These are phyloP conservation scores for Eidolon dupreanum DNA, from an alignment of 2,797 vertebrate species.

Conservation along the genomic window DNA sequence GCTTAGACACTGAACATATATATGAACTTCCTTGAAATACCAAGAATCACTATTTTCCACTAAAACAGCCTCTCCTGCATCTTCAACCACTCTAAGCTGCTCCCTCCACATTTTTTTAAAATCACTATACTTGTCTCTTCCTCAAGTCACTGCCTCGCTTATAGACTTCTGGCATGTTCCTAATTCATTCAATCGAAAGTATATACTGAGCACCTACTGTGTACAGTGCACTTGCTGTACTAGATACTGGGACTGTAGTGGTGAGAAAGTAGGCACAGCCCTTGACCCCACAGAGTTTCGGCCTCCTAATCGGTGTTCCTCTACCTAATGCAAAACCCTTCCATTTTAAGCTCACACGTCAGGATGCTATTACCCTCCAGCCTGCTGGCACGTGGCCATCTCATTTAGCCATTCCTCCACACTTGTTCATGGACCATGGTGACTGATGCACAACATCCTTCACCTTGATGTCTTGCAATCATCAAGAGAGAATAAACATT, in stretches of 20 bases:
- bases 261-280: neutral
- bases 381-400: neutral
- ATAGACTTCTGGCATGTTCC: neutral
- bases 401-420: neutral
- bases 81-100: neutral
- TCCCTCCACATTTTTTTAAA: neutral
- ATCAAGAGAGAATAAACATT: neutral
- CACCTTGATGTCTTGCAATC: neutral
- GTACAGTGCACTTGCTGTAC: neutral
- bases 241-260: neutral
- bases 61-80: neutral
- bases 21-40: constrained; percentile 34
- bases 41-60: neutral
- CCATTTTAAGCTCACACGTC: neutral
- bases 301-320: neutral
- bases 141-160: neutral
- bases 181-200: constrained; percentile 5
- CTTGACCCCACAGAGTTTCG: neutral
- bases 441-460: neutral
- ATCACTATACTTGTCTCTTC: neutral
- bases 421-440: neutral
- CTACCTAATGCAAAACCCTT: neutral
- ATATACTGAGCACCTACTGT: neutral
- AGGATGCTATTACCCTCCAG: neutral
- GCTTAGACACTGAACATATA: neutral